Conservation (phyloP, 2,797 vertebrate species). For the Salmo trutta region DNA sequence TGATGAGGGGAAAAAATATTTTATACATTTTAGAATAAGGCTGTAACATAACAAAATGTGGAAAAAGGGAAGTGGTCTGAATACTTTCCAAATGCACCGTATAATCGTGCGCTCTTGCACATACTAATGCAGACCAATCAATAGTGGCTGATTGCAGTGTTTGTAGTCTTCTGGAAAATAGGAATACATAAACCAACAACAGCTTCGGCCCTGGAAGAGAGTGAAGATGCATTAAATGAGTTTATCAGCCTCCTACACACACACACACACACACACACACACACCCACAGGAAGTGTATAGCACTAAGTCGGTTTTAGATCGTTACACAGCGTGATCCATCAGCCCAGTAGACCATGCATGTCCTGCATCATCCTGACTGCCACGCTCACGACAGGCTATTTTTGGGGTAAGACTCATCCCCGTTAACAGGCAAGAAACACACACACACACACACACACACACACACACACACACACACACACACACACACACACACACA, state of each 20-base stretch:
- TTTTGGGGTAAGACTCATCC: conserved; percentile 68
- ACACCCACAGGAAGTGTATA: conserved; percentile 24
- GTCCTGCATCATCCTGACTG: conserved; percentile 20
- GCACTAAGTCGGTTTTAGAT: conserved; percentile 52
- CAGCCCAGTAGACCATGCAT: conserved; percentile 60
- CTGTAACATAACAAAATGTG: not conserved
- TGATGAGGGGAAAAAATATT: no score
- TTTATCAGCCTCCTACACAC: conserved; percentile 2
- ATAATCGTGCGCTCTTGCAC: not conserved
- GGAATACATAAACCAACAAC: not conserved
- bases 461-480: no score
- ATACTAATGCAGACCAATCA: not conserved
- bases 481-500: no score
- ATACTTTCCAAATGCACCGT: no score
- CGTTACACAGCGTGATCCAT: conserved; percentile 59
- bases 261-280: conserved; percentile 7
- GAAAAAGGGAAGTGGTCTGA: not conserved
- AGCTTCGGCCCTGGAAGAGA: not conserved
- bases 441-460: conserved; percentile 5
- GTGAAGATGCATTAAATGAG: not conserved
- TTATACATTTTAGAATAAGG: not conserved
- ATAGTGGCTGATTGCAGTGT: not conserved
- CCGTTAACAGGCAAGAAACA: conserved; percentile 53
- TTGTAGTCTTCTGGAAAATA: not conserved
- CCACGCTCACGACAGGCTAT: conserved; percentile 64